Conservation (phyloP, 2,888 invertebrate species). For the Lycocerus yunnanus region DNA sequence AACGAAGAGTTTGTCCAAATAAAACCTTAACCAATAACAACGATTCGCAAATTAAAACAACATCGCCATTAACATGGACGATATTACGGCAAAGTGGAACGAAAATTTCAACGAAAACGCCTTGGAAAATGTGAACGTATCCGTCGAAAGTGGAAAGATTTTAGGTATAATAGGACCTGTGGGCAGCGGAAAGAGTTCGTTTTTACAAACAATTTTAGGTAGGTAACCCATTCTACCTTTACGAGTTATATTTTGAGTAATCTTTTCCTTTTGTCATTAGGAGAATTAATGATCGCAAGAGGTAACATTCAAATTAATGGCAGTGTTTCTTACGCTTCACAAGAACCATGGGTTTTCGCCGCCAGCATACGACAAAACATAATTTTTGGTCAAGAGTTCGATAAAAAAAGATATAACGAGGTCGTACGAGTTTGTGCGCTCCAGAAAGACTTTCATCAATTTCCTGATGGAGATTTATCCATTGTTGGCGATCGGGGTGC, state of each 20-base stretch:
- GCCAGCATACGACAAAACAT: constrained; percentile 83
- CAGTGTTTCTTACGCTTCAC: constrained; percentile 73
- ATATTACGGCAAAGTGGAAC: constrained; percentile 52
- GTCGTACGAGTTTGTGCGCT: constrained; percentile 71
- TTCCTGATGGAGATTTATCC: constrained; percentile 72
- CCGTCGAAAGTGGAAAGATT: constrained; percentile 49
- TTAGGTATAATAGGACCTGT: constrained; percentile 64
- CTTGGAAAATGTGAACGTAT: constrained; percentile 46
- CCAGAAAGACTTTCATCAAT: constrained; percentile 74
- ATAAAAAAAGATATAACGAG: constrained; percentile 62
- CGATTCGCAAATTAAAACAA: constrained; percentile 38
- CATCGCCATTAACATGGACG: constrained; percentile 42
- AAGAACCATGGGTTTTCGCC: constrained; percentile 85
- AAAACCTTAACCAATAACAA: constrained; percentile 39
- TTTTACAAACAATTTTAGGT: constrained; percentile 73
- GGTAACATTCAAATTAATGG: constrained; percentile 71
- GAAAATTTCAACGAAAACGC: constrained; percentile 45
- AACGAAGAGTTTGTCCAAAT: constrained; percentile 48
- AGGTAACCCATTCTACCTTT: constrained; percentile 59
- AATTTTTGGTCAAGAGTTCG: constrained; percentile 74
- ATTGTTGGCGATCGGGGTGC: constrained; percentile 82
- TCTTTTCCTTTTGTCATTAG: constrained; percentile 52
- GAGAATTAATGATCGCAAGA: constrained; percentile 62
- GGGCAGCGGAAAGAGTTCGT: constrained; percentile 68
- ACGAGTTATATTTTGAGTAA: neutral